Evolutionary conservation across 2,797 vertebrate species (phyloP), one percentile per base, ranked within the genome.

Genomic region (Ctenochaetus hawaiiensis): DNA sequence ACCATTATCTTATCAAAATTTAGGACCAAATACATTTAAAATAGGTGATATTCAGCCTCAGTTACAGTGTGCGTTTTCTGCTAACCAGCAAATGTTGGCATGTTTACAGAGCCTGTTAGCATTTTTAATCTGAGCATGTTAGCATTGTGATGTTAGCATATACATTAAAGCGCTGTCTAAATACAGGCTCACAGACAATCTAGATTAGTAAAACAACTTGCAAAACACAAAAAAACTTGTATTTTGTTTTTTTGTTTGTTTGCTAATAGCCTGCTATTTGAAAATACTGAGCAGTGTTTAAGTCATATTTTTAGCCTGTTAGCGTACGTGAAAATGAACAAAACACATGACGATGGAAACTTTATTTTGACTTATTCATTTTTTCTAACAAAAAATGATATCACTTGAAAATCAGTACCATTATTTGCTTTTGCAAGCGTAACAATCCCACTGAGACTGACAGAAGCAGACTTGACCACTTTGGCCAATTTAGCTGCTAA

Each of bases 401-500:
- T 8, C 1, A 10, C n/a, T 57, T 65, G 6, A 22, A 6, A 8
- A 43, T 16, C 8, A 8, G 39, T 39, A n/a, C 16, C 10, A 41
- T n/a, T 41, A 41, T 30, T 57, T 8, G 11, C 26, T 26, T 30
- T 12, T 26, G 17, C 20, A 17, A 30, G 26, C 34, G 18, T 57
- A 58, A 54, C 26, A 43, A 18, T 37, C 11, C 39, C n/a, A 12
- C 44, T 45, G 44, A 51, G 30, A 61, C 67, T 34, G 22, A 61
- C 18, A 23, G 5, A 54, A 65, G 67, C 49, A 11, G 67, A 56
- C 66, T 39, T 58, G 56, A 68, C 68, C 30, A 44, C 65, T 23
- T 14, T 52, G 67, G 58, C 75, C 59, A 63, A 39, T 5, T 0
- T 22, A 17, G 53, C 61, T 34, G 48, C 67, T 83, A 18, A 71